phyloP scores from a whole-genome alignment of 2,113 vertebrate species.

The Albula goreensis region DNA sequence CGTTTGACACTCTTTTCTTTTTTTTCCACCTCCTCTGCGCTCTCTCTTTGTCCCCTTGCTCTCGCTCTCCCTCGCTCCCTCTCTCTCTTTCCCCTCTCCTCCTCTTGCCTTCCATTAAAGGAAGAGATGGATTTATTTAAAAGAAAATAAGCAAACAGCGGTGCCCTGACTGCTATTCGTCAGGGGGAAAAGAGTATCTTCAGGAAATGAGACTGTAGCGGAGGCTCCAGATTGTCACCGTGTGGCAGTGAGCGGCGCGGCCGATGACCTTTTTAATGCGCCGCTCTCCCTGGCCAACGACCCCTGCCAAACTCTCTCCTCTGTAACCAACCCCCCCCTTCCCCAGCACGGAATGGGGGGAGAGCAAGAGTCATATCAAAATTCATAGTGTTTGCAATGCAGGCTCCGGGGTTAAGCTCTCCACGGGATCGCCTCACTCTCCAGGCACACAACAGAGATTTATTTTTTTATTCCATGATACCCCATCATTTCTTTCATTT shows the following conservation, averaged over 20 bases:
- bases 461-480: no score
- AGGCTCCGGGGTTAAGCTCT: neutral
- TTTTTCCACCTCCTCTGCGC: neutral
- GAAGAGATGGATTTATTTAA: slow-evolving; percentile 24
- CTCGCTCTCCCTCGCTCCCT: no score
- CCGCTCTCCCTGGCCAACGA: neutral
- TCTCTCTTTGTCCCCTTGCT: neutral
- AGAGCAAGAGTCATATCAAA: neutral
- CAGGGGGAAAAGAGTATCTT: neutral
- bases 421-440: no score
- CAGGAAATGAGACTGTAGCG: slow-evolving; percentile 18
- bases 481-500: no score
- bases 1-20: neutral
- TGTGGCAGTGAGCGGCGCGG: neutral
- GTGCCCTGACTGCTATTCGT: neutral
- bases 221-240: neutral
- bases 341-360: neutral
- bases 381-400: neutral
- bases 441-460: no score
- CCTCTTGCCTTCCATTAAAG: neutral
- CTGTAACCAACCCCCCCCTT: neutral
- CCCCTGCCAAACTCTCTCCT: neutral
- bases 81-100: neutral
- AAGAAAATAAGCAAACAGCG: slow-evolving; percentile 14
- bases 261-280: neutral